Percentiles rank a stretch among this genome's conserved stretches.
These are phyloP conservation scores for Eurystomus gularis DNA, from an alignment of 2,113 vertebrate species.

Conservation along the genomic window DNA sequence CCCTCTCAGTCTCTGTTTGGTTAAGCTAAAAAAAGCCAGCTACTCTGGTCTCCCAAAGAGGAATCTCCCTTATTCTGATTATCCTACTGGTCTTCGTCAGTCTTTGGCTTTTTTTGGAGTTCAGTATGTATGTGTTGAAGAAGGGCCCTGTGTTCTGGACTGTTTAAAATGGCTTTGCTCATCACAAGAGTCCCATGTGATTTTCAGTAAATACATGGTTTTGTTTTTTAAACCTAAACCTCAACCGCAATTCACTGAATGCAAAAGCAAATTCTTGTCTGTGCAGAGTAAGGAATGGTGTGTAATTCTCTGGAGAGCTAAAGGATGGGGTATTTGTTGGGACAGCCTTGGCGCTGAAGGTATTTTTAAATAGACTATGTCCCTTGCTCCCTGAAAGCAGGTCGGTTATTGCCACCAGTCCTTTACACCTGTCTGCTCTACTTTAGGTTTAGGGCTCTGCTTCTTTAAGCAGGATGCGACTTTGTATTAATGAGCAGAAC, in stretches of 20 bases:
- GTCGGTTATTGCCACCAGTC: neutral
- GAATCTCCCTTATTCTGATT: neutral
- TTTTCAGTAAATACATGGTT: neutral
- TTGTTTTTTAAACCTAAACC: neutral
- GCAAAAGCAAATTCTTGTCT: neutral
- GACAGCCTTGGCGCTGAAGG: neutral
- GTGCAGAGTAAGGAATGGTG: neutral
- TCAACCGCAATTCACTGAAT: neutral
- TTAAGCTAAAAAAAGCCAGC: neutral
- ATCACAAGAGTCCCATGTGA: neutral
- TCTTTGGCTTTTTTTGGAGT: neutral
- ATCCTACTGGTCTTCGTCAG: neutral
- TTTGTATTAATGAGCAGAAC: neutral
- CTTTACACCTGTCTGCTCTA: neutral
- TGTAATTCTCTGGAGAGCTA: neutral
- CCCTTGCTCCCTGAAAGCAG: neutral
- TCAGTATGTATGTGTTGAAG: neutral
- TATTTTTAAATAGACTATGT: neutral
- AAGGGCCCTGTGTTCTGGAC: neutral
- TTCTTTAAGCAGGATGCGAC: neutral
- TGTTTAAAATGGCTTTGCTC: neutral
- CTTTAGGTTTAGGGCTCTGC: neutral
- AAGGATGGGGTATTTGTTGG: neutral
- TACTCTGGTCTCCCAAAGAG: neutral
- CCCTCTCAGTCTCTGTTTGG: constrained; percentile 1